A percentile compares a stretch with the other conserved stretches of the same genome.
Evolutionary conservation across 2,797 vertebrate genomes (phyloP).

Genomic region (Microcaecilia unicolor): DNA sequence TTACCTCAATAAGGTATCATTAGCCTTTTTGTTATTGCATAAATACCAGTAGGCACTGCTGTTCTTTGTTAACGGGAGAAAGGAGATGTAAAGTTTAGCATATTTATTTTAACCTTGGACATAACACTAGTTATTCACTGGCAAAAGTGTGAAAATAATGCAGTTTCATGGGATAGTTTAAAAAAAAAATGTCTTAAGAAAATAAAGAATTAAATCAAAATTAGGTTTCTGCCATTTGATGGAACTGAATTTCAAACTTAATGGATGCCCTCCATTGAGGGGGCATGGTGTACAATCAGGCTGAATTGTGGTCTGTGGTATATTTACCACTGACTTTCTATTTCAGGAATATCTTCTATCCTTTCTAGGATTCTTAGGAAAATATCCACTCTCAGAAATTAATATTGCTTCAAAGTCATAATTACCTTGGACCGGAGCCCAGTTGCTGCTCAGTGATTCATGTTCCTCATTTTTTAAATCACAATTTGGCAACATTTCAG

Average conservation of each 20-base stretch:
- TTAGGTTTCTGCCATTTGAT: too few species aligned
- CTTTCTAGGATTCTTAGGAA: neutral
- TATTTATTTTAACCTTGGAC: conserved; percentile 8
- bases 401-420: conserved; percentile 1
- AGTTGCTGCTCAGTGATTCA: neutral
- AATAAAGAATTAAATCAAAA: too few species aligned
- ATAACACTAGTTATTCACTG: conserved; percentile 9
- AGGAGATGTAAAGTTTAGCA: too few species aligned
- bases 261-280: too few species aligned
- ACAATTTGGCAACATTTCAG: neutral
- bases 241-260: conserved; percentile 34
- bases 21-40: too few species aligned
- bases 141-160: conserved; percentile 3
- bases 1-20: too few species aligned
- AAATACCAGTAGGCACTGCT: too few species aligned
- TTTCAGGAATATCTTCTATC: conserved; percentile 13
- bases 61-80: too few species aligned
- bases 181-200: conserved; percentile 17
- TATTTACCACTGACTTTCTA: conserved; percentile 4
- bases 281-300: too few species aligned
- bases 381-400: conserved; percentile 13
- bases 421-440: neutral
- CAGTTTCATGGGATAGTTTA: conserved; percentile 10
- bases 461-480: neutral
- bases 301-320: too few species aligned